A percentile compares a stretch with the other conserved stretches of the same genome.
Conservation (phyloP, 2,797 vertebrate species). For the Chromis chromis region DNA sequence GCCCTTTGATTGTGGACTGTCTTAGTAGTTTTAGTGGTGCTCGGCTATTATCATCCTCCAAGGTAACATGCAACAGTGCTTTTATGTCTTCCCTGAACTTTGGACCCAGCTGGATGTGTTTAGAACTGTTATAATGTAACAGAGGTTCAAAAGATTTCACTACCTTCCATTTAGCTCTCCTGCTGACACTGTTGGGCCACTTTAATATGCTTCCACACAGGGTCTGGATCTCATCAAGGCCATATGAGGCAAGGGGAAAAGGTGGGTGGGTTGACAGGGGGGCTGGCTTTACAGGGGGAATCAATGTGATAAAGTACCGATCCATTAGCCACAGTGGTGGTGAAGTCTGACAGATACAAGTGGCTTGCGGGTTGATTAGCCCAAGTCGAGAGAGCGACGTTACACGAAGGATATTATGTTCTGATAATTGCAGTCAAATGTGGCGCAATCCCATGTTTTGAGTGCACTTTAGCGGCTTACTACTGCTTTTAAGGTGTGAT, state of each 20-base stretch:
- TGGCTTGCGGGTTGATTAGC: conserved; percentile 66
- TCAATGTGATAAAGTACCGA: conserved; percentile 75
- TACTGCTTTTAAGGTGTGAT: conserved; percentile 39
- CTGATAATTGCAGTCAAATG: conserved; percentile 49
- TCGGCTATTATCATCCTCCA: conserved; percentile 86
- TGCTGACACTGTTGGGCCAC: conserved; percentile 88
- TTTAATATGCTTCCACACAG: conserved; percentile 86
- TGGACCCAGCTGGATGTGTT: conserved; percentile 90
- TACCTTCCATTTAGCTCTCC: conserved; percentile 89
- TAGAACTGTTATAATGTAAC: conserved; percentile 89
- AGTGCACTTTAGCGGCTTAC: conserved; percentile 25
- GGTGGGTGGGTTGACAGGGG: conserved; percentile 76
- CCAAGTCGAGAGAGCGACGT: conserved; percentile 28
- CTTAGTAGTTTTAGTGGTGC: conserved; percentile 85
- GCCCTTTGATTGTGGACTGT: conserved; percentile 85
- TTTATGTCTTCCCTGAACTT: conserved; percentile 88
- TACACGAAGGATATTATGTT: conserved; percentile 44
- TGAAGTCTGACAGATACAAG: conserved; percentile 77
- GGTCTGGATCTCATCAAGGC: conserved; percentile 88
- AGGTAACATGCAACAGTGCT: conserved; percentile 84
- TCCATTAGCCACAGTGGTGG: conserved; percentile 78
- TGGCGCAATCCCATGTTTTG: conserved; percentile 24
- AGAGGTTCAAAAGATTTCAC: conserved; percentile 89
- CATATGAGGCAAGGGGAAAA: conserved; percentile 83
- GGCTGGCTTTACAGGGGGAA: conserved; percentile 75